These are phyloP conservation scores for Lophius piscatorius DNA, from an alignment of 2,113 vertebrate genomes.

Conservation along the genomic window DNA sequence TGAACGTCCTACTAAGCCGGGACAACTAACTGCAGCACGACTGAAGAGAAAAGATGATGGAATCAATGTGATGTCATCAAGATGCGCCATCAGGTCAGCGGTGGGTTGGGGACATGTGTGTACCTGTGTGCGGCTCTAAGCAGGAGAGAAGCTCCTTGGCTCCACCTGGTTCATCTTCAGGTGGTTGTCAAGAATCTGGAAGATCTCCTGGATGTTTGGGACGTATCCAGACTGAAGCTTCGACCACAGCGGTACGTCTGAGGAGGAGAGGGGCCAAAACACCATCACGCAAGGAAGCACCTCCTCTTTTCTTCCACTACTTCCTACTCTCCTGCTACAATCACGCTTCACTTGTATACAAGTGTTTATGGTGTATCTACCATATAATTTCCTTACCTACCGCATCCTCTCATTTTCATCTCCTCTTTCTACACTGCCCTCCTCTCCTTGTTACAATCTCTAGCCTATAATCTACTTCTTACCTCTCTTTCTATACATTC, in stretches of 20 bases:
- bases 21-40: conserved; percentile 54
- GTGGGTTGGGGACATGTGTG: conserved; percentile 3
- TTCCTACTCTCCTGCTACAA: too few relatives aligned
- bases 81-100: neutral
- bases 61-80: too few relatives aligned
- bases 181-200: conserved; percentile 81
- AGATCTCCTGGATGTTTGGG: conserved; percentile 82
- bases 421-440: too few relatives aligned
- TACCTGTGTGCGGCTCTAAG: conserved; percentile 60
- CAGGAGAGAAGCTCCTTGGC: conserved; percentile 64
- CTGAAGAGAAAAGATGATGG: conserved; percentile 5
- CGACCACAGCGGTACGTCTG: conserved; percentile 82
- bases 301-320: neutral
- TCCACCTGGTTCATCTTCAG: conserved; percentile 80
- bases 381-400: too few relatives aligned
- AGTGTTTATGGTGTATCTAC: too few relatives aligned
- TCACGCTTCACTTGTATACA: too few relatives aligned
- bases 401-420: too few relatives aligned
- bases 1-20: conserved; percentile 52
- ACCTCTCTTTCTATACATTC: too few relatives aligned
- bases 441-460: neutral
- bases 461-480: too few relatives aligned
- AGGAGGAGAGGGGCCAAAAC: conserved; percentile 2
- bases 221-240: conserved; percentile 82
- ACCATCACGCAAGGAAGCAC: conserved; percentile 1